Percentiles rank a stretch among this genome's conserved stretches.
Conservation (phyloP, 2,888 invertebrate genomes). For the Eupithecia subumbrata region DNA sequence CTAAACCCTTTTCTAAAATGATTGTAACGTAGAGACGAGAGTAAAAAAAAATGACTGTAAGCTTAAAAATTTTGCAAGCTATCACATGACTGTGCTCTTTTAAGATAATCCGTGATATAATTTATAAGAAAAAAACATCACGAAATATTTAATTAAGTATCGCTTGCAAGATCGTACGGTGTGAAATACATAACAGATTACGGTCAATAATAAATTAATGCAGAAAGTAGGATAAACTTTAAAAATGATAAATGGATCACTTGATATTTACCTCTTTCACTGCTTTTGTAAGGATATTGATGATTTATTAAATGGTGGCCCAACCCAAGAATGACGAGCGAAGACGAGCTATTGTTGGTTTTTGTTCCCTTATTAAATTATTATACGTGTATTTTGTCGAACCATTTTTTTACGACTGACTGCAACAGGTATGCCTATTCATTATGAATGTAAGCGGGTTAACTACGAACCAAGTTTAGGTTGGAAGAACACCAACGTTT, state of each 20-base stretch:
- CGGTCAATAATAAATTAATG: conserved; percentile 23
- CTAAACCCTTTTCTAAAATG: too few relatives aligned
- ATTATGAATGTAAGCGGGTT: too few relatives aligned
- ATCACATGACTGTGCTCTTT: too few relatives aligned
- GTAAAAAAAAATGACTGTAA: too few relatives aligned
- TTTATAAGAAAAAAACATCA: neutral
- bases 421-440: too few relatives aligned
- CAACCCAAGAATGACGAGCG: neutral
- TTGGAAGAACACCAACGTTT: too few relatives aligned
- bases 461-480: too few relatives aligned
- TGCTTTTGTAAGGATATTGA: neutral
- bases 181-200: conserved; percentile 19
- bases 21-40: too few relatives aligned
- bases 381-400: neutral
- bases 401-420: too few relatives aligned
- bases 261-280: conserved; percentile 17
- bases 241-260: conserved; percentile 37
- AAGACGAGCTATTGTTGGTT: neutral
- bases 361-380: neutral
- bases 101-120: too few relatives aligned
- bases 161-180: conserved; percentile 17
- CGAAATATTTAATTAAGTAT: conserved; percentile 8
- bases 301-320: neutral
- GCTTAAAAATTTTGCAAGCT: too few relatives aligned
- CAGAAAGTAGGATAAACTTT: conserved; percentile 42